phyloP scores from a whole-genome alignment of 2,113 vertebrate genomes.

The Penelope pileata region DNA sequence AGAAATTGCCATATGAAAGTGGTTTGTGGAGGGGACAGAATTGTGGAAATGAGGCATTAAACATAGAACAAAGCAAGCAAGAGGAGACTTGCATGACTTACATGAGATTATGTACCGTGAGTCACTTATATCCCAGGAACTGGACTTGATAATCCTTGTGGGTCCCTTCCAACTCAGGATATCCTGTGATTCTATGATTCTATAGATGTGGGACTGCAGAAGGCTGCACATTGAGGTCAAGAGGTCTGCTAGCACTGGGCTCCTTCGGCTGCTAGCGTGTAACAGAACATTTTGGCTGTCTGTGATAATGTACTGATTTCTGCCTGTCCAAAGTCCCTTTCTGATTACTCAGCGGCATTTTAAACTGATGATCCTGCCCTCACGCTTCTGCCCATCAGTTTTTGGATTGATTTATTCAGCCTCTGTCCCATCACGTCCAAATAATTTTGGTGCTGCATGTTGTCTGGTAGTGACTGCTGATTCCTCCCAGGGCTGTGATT shows the following conservation, averaged over 20 bases:
- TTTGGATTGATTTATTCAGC: neutral
- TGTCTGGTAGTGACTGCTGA: neutral
- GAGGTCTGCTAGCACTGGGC: neutral
- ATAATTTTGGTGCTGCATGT: accelerated
- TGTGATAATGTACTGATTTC: neutral
- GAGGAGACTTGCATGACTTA: neutral
- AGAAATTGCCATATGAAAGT: neutral
- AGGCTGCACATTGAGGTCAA: neutral
- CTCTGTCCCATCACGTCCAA: neutral
- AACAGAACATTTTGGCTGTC: neutral
- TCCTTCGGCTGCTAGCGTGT: accelerated
- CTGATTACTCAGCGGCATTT: neutral
- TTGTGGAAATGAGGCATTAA: neutral
- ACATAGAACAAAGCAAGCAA: neutral
- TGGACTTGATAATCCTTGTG: neutral
- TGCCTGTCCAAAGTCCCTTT: neutral
- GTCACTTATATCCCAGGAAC: neutral
- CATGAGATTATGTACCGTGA: neutral
- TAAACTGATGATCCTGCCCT: neutral
- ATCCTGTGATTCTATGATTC: neutral
- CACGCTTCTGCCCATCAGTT: neutral
- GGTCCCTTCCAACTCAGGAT: neutral
- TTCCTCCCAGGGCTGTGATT: neutral
- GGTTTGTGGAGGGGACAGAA: neutral
- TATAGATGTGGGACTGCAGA: neutral